These are phyloP conservation scores for Papilio demoleus DNA, from an alignment of 2,888 invertebrate species.

Conservation along the genomic window DNA sequence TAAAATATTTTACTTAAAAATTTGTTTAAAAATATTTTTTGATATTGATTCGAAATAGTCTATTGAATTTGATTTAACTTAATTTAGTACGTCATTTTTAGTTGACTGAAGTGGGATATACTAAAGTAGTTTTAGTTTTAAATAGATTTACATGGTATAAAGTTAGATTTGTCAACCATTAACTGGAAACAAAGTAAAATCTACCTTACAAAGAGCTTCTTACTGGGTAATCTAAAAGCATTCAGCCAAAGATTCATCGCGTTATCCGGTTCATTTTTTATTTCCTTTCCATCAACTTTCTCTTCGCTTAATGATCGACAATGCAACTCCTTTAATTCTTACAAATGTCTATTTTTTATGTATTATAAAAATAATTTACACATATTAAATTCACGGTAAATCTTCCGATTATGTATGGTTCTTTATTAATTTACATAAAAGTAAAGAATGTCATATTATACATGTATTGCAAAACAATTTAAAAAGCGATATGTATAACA, in stretches of 20 bases:
- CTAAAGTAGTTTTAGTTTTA: too few relatives aligned
- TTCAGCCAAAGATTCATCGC: background rate
- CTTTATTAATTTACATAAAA: too few relatives aligned
- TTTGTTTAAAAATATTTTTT: background rate
- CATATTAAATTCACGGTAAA: too few relatives aligned
- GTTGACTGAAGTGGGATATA: too few relatives aligned
- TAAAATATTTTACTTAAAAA: background rate
- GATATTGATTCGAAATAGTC: background rate
- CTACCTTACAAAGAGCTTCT: background rate
- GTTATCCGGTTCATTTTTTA: constrained; percentile 5
- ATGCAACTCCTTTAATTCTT: background rate
- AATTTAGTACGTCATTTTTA: too few relatives aligned
- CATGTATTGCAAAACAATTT: background rate
- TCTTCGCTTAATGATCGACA: background rate
- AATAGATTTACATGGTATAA: too few relatives aligned
- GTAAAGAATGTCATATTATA: too few relatives aligned
- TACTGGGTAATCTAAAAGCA: background rate
- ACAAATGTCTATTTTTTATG: background rate
- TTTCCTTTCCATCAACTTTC: constrained; percentile 1
- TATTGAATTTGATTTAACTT: background rate
- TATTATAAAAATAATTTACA: too few relatives aligned
- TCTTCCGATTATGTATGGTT: too few relatives aligned
- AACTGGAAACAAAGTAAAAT: too few relatives aligned
- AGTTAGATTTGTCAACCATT: too few relatives aligned
- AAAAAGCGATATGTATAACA: background rate